Conservation (phyloP, 1,140 invertebrate genomes). For the Aethina tumida region DNA sequence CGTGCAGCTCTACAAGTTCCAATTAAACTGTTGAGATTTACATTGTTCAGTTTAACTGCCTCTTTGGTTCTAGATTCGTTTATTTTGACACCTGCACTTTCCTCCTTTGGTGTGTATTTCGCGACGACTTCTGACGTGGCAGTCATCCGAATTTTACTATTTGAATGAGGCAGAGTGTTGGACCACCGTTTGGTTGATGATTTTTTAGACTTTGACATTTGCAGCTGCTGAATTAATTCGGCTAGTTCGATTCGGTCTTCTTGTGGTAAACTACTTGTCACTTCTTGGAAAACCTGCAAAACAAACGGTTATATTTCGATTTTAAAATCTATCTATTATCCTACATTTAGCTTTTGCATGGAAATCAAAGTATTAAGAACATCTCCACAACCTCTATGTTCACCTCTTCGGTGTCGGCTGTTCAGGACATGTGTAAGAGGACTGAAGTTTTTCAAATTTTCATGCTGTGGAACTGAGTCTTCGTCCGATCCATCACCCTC, state of each 20-base stretch:
- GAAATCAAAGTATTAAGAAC: constrained; percentile 26
- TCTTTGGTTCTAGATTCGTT: constrained; percentile 1
- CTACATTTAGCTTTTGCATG: constrained; percentile 34
- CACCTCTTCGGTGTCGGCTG: constrained; percentile 23
- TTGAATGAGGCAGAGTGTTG: constrained; percentile 20
- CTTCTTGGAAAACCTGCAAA: constrained; percentile 29
- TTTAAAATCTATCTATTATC: constrained; percentile 6
- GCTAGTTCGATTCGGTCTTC: constrained; percentile 27
- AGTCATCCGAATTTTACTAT: constrained; percentile 6
- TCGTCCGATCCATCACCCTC: constrained; percentile 6
- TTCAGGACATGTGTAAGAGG: constrained; percentile 26
- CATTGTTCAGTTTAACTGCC: constrained; percentile 8
- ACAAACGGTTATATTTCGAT: background rate
- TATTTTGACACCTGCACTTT: constrained; percentile 25
- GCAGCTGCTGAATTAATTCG: constrained; percentile 26
- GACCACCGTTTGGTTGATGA: constrained; percentile 24
- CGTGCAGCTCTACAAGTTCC: constrained; percentile 27
- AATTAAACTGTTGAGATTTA: constrained; percentile 16
- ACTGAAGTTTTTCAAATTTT: constrained; percentile 24
- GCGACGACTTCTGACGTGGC: constrained; percentile 15
- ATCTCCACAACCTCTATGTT: constrained; percentile 32
- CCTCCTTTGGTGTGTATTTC: constrained; percentile 31
- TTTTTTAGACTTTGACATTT: constrained; percentile 17
- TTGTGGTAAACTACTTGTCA: constrained; percentile 22
- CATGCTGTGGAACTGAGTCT: constrained; percentile 19